Conservation (phyloP, 2,113 vertebrate species). For the Piprites chloris region DNA sequence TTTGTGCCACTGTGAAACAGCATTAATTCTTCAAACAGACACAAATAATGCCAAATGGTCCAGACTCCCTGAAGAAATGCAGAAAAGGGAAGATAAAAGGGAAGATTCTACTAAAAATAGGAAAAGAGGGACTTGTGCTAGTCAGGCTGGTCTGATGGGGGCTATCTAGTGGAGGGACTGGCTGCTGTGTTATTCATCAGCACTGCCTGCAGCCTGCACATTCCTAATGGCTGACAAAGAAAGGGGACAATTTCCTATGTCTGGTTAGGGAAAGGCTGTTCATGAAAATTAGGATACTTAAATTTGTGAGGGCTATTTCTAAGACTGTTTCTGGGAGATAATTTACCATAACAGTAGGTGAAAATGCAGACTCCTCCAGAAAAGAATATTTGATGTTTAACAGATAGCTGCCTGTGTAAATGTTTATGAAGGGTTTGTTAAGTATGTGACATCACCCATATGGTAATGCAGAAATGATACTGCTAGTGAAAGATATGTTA, state of each 20-base stretch:
- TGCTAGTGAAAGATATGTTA: background rate
- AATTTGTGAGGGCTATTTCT: background rate
- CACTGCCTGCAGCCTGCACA: background rate
- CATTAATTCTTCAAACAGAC: background rate
- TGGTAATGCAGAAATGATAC: conserved; percentile 1
- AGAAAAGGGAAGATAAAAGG: background rate
- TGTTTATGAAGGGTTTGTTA: conserved; percentile 28
- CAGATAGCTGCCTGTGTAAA: conserved; percentile 13
- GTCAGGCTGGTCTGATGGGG: background rate
- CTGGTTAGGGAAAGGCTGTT: background rate
- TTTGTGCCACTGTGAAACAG: background rate
- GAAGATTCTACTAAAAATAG: background rate
- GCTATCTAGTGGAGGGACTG: background rate
- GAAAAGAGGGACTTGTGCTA: background rate
- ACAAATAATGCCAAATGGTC: background rate
- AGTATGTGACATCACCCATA: background rate
- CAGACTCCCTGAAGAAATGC: background rate
- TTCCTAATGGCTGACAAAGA: background rate
- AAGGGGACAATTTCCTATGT: rapidly evolving
- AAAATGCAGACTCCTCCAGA: background rate
- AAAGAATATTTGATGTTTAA: conserved; percentile 4
- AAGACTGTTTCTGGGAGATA: background rate
- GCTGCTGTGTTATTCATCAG: background rate
- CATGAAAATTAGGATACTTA: background rate
- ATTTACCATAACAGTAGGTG: background rate